These are phyloP conservation scores for Ferrisia virgata DNA, from an alignment of 2,888 invertebrate genomes.

Conservation along the genomic window DNA sequence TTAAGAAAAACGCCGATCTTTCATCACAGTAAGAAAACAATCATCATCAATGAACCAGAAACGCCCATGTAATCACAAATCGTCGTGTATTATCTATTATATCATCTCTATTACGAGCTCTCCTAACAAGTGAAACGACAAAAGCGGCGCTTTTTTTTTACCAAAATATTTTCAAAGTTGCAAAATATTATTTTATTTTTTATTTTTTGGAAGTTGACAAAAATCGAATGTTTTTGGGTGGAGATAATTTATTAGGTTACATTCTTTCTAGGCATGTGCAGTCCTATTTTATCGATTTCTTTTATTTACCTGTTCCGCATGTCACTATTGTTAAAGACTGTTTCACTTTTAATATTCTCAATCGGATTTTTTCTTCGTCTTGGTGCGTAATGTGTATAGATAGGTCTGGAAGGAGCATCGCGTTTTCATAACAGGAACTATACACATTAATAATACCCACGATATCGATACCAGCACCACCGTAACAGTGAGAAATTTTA, in stretches of 20 bases:
- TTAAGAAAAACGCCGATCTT: too few species aligned
- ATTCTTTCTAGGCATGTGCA: slow-evolving; percentile 10
- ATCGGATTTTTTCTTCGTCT: neutral
- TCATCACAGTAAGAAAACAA: too few species aligned
- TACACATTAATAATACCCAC: neutral
- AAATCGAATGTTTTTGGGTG: slow-evolving; percentile 10
- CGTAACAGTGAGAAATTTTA: neutral
- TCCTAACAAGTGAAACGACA: neutral
- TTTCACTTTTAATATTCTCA: slow-evolving; percentile 12
- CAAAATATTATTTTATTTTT: neutral
- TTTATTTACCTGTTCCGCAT: slow-evolving; percentile 1
- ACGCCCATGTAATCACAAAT: neutral
- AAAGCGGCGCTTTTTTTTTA: neutral
- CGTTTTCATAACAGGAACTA: neutral
- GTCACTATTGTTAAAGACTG: neutral
- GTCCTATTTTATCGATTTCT: neutral
- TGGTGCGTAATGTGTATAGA: neutral
- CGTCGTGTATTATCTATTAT: neutral
- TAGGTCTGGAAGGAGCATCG: neutral
- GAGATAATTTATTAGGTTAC: slow-evolving; percentile 11
- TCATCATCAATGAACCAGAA: neutral
- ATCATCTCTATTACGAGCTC: neutral
- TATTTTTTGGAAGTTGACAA: neutral
- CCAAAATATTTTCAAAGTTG: neutral
- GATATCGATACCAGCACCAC: neutral